A percentile compares a stretch with the other conserved stretches of the same genome.
phyloP scores from a whole-genome alignment of 1,140 invertebrate genomes.

The Hyposmocoma kahamanoa region DNA sequence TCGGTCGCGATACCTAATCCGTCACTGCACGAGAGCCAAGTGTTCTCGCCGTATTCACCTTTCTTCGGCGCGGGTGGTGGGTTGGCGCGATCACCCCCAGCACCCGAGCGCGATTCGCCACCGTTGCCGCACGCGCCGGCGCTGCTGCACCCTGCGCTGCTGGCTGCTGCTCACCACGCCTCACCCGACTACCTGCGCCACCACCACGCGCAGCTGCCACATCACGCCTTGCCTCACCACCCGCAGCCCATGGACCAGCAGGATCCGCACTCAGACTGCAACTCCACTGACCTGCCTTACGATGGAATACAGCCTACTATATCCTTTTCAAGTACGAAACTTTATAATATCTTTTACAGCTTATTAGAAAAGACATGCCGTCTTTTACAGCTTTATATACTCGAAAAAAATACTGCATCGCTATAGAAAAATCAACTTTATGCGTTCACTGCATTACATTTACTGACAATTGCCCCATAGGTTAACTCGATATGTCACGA shows the following conservation, averaged over 20 bases:
- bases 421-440: too few species aligned
- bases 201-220: constrained; percentile 57
- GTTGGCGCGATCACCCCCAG: constrained; percentile 74
- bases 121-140: constrained; percentile 86
- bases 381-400: too few species aligned
- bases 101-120: constrained; percentile 84
- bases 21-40: constrained; percentile 94
- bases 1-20: constrained; percentile 97
- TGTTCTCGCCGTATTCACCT: constrained; percentile 92
- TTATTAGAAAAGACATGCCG: too few species aligned
- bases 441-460: too few species aligned
- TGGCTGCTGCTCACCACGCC: constrained; percentile 85
- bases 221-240: constrained; percentile 71
- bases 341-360: too few species aligned
- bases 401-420: too few species aligned
- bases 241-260: constrained; percentile 83
- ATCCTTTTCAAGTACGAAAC: constrained; percentile 89
- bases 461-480: too few species aligned
- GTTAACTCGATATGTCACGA: constrained; percentile 18
- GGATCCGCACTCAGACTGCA: constrained; percentile 90
- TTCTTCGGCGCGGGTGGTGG: constrained; percentile 81
- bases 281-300: constrained; percentile 89
- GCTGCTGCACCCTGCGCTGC: constrained; percentile 84
- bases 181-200: constrained; percentile 81
- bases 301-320: constrained; percentile 94